Evolutionary conservation across 2,797 vertebrate genomes (phyloP), one percentile per base, ranked within the genome.

Genomic region (Pogoniulus pusillus): DNA sequence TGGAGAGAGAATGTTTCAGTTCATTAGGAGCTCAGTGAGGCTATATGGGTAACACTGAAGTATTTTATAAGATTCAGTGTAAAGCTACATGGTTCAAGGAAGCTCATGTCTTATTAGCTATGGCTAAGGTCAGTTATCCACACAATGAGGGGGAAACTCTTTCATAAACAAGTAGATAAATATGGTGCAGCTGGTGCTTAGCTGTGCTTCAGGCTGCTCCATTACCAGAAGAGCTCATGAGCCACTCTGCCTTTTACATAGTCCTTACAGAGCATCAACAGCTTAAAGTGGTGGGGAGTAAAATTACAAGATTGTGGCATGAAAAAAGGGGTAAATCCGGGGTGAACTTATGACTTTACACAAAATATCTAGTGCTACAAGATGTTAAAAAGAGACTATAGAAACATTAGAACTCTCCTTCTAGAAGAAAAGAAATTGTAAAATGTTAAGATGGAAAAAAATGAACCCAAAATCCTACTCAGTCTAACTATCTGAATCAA

Each of bases 101-200:
- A 88, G 62, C 65, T 93, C 51, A 62, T 82, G 70, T 95, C 82
- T 88, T 95, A 94, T 89, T 92, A 93, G 89, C 66, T 69, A 17
- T 93, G 41, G 91, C 85, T 94, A 95, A 91, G 93, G 90, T 95
- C 91, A 92, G 90, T 94, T 95, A 93, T 96, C 84, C 76, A 82
- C 87, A 92, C 90, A 88, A 94, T 94, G 93, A 95, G 51, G 92
- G 86, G 80, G 80, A 91, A 96, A 91, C 69, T 86, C 82, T 95
- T 92, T 76, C 78, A 94, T 93, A 88, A 87, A 74, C 89, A 87
- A 94, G 58, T 60, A 93, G 94, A 93, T 95, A 92, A 94, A 73
- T 95, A 95, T 41, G 80, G 68, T 91, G 88, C 85, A 94, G 79
- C 91, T 87, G 77, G 82, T 92, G 65, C 93, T 92, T 86, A 81